A percentile compares a stretch with the other conserved stretches of the same genome.
Conservation (phyloP, 2,113 vertebrate genomes). For the Ramphastos sulfuratus region DNA sequence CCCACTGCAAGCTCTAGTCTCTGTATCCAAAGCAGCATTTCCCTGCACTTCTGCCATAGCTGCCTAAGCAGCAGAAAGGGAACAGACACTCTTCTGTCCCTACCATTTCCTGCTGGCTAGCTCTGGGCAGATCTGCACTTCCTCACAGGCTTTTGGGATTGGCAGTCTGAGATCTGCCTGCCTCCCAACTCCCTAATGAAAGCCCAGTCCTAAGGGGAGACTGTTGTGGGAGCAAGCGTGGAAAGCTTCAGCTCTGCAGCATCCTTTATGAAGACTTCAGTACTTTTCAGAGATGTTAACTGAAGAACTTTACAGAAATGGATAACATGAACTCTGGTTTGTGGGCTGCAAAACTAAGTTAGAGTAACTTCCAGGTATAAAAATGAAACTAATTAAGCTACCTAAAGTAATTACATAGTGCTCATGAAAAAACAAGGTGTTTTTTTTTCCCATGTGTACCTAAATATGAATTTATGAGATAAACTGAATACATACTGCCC, state of each 20-base stretch:
- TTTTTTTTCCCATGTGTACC: background rate
- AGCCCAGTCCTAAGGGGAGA: background rate
- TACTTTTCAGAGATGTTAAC: background rate
- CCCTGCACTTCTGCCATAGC: background rate
- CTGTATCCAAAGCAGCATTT: background rate
- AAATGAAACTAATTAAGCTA: background rate
- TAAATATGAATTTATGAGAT: background rate
- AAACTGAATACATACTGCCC: background rate
- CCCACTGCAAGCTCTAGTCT: background rate
- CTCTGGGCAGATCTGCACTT: background rate
- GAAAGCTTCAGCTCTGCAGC: background rate
- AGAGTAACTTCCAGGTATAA: conserved; percentile 9
- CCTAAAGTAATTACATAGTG: background rate
- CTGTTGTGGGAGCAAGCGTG: background rate
- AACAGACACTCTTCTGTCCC: background rate
- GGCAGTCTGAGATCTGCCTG: background rate
- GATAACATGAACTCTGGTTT: background rate
- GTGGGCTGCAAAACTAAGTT: background rate
- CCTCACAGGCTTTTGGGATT: background rate
- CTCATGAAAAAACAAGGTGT: background rate
- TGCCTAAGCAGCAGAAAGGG: background rate
- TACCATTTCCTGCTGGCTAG: background rate
- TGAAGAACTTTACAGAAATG: background rate
- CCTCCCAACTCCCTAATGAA: background rate
- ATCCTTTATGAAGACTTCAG: background rate